Base-by-base conservation (phyloP, 2,888 invertebrate genomes). In the Siphlonurus alternatus region DNA sequence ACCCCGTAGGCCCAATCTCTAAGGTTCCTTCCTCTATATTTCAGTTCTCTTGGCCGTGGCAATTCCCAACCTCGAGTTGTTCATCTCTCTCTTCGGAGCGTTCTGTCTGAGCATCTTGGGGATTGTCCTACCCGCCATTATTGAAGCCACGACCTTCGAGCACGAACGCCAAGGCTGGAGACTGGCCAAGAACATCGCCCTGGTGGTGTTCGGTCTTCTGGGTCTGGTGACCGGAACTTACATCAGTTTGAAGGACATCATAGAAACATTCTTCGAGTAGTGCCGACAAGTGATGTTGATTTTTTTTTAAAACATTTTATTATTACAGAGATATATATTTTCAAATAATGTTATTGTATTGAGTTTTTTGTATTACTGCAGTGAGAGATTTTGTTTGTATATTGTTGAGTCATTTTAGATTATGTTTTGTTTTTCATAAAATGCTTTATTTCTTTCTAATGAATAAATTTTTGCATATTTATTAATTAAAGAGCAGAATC, bases 71-170 rank as follows among this genome's bases (percentile, higher is more conserved):
- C 70, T 80, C 66, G 78, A 76, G 51, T 70, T 79, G 20, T 77
- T 80, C 70, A 81, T 80, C 67, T 78, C 80, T 0, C 70, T 80
- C 62, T 78, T 80, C 23, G 80, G 80, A 51, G 78, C 80, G n/a
- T 71, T 80, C 15, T 76, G 78, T 51, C 74, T 77, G 66, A 77
- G 79, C 23, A 76, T 76, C 19, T 72, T 80, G 61, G 79, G 80
- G 24, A 73, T 81, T 63, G 76, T 79, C 53, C 77, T 80, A 68
- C 80, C 80, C 51, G 78, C 80, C 2, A 72, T 78, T 56, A 76
- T 80, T 64, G 77, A 80, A 65, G 73, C 78, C n/a, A 71, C 77
- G 53, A 76, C 76, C 18, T 75, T 75, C 68, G 67, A 64, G 23
- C 61, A 63, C 22, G 25, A 63, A 22, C 59, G 64, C 53, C 5